Conservation (phyloP, 2,888 invertebrate genomes). For the Apamea epomidion region DNA sequence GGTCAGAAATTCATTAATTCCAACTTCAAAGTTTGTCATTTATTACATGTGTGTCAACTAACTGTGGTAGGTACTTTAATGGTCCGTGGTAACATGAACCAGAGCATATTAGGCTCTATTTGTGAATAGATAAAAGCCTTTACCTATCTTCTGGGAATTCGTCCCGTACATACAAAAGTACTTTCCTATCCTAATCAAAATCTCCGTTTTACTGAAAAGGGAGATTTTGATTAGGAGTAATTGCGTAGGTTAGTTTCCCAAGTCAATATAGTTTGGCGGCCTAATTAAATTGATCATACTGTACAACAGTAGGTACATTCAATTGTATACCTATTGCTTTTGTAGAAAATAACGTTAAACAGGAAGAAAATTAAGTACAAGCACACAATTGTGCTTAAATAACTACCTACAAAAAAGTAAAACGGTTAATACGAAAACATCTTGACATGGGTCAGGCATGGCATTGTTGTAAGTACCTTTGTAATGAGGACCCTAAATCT, state of each 20-base stretch:
- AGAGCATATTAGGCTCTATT: constrained; percentile 33
- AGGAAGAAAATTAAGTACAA: constrained; percentile 54
- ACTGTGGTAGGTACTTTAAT: background rate
- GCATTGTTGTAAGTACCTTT: constrained; percentile 68
- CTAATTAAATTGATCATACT: constrained; percentile 36
- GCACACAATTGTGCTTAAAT: constrained; percentile 44
- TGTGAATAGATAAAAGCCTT: constrained; percentile 30
- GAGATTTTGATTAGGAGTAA: constrained; percentile 37
- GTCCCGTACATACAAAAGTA: constrained; percentile 30
- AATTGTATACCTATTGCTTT: background rate
- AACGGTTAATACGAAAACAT: constrained; percentile 72
- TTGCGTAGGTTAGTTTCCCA: constrained; percentile 15
- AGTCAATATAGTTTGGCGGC: constrained; percentile 22
- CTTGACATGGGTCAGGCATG: constrained; percentile 75
- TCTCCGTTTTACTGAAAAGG: constrained; percentile 32
- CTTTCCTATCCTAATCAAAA: constrained; percentile 49
- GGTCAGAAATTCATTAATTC: background rate
- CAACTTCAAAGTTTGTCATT: background rate
- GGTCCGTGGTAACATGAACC: background rate
- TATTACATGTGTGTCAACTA: background rate
- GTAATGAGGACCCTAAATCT: constrained; percentile 68
- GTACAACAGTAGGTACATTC: constrained; percentile 4
- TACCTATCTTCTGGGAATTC: constrained; percentile 33
- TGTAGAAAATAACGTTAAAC: constrained; percentile 30
- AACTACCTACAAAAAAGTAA: constrained; percentile 61